A percentile compares a stretch with the other conserved stretches of the same genome.
These are phyloP conservation scores for Daubentonia madagascariensis DNA, from an alignment of 2,113 vertebrate species.

Conservation along the genomic window DNA sequence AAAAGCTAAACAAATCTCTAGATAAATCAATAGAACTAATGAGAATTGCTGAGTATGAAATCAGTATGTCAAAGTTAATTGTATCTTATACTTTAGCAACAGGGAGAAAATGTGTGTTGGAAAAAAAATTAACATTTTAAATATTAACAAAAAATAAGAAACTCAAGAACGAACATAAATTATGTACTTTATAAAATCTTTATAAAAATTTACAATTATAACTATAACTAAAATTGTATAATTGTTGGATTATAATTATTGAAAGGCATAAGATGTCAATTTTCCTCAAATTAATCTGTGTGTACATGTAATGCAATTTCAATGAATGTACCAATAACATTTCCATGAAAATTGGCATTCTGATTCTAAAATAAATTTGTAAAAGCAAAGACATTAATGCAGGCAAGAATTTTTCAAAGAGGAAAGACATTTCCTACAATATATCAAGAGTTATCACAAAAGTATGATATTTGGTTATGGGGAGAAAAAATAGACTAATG, in stretches of 20 bases:
- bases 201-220: not conserved
- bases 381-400: not conserved
- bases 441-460: not conserved
- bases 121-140: not conserved
- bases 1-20: not conserved
- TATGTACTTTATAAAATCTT: not conserved
- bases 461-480: not conserved
- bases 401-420: not conserved
- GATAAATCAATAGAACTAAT: not conserved
- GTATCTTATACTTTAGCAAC: not conserved
- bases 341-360: not conserved
- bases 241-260: not conserved
- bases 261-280: not conserved
- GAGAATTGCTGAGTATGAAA: not conserved
- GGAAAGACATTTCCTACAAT: not conserved
- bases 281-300: not conserved
- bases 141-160: not conserved
- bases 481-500: not conserved
- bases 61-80: not conserved
- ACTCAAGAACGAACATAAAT: not conserved
- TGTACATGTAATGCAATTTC: not conserved
- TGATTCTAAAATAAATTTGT: not conserved
- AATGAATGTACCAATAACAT: not conserved
- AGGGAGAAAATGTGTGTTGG: not conserved
- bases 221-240: not conserved